Evolutionary conservation across 2,888 invertebrate species (phyloP).

Genomic region (Cataglyphis altisquamis): DNA sequence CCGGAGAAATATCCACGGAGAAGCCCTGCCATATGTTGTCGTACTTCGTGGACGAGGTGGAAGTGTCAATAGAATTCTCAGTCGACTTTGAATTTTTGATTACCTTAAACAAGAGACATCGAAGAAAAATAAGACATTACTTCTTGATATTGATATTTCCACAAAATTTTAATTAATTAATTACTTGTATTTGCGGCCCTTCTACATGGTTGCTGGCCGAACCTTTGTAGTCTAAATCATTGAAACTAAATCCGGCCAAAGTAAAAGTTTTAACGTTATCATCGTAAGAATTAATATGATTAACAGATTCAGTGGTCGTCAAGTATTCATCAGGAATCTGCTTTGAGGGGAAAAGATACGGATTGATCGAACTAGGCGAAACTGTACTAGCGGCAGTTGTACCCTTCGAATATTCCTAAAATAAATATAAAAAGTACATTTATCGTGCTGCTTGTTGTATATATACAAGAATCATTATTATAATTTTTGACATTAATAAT

Average conservation of each 20-base stretch:
- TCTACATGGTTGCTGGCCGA: conserved; percentile 75
- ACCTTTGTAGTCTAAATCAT: conserved; percentile 78
- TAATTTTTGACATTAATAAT: not conserved
- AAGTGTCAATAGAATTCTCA: not conserved
- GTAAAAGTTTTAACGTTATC: conserved; percentile 61
- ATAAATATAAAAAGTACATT: not conserved
- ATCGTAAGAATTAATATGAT: conserved; percentile 53
- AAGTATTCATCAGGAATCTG: conserved; percentile 93
- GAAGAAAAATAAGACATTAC: not conserved
- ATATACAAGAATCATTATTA: not conserved
- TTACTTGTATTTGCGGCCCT: conserved; percentile 68
- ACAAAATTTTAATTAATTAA: conserved; percentile 5
- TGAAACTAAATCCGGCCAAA: conserved; percentile 78
- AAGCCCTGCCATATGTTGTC: conserved; percentile 89
- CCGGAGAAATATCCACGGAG: conserved; percentile 91
- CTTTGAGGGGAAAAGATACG: conserved; percentile 89
- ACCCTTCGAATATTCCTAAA: conserved; percentile 82
- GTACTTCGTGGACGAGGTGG: conserved; percentile 82
- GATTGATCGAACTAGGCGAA: conserved; percentile 79
- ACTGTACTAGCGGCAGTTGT: conserved; percentile 77
- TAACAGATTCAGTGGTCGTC: conserved; percentile 87
- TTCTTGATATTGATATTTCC: not conserved
- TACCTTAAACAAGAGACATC: conserved; percentile 10
- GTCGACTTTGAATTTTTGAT: not conserved
- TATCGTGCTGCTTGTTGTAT: not conserved